Evolutionary conservation across 2,888 invertebrate species (phyloP).

Genomic region (Tortrix viridana): DNA sequence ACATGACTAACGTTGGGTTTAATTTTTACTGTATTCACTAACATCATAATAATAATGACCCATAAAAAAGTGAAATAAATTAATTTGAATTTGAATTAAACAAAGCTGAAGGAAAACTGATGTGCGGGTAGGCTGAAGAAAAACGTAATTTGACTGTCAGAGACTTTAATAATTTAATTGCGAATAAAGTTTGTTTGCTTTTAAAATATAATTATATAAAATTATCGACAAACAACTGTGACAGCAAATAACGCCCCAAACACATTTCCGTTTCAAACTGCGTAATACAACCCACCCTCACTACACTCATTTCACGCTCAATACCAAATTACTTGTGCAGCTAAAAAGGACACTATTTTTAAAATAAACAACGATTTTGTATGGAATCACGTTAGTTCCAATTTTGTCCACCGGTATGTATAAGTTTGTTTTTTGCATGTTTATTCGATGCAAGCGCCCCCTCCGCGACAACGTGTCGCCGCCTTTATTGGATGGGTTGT

Average conservation of each 20-base stretch:
- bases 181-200: too few species aligned
- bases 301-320: constrained; percentile 14
- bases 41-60: too few species aligned
- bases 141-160: too few species aligned
- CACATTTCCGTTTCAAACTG: constrained; percentile 20
- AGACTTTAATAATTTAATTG: too few species aligned
- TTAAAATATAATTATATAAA: too few species aligned
- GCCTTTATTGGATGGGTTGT: constrained; percentile 43
- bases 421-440: constrained; percentile 18
- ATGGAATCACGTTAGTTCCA: background rate
- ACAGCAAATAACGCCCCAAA: constrained; percentile 12
- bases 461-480: constrained; percentile 45
- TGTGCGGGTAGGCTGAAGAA: too few species aligned
- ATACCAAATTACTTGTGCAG: constrained; percentile 6
- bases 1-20: too few species aligned
- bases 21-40: too few species aligned
- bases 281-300: constrained; percentile 13
- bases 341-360: background rate
- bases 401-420: background rate
- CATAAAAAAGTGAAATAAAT: too few species aligned
- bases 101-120: too few species aligned
- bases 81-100: too few species aligned
- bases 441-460: constrained; percentile 31
- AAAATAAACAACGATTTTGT: background rate
- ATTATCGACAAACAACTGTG: background rate